Percentiles rank a stretch among this genome's conserved stretches.
These are phyloP conservation scores for Nematostella vectensis DNA, from an alignment of 92 coral and sea anemone genomes.

Conservation along the genomic window DNA sequence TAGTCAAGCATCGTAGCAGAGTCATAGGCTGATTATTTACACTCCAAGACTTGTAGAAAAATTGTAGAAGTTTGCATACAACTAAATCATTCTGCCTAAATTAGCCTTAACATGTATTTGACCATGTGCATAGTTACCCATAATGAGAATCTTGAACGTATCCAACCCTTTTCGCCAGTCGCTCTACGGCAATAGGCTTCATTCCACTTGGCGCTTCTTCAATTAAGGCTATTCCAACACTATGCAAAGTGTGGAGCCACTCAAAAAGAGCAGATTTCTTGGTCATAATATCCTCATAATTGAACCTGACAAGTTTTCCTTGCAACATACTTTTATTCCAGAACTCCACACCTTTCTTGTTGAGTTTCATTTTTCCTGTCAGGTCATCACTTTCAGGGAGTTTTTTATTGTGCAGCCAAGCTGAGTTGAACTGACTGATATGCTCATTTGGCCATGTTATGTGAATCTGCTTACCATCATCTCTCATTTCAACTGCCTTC, in stretches of 20 bases:
- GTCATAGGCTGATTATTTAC: no score
- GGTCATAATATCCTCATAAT: constrained; percentile 24
- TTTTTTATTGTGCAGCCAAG: constrained; percentile 44
- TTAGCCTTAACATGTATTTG: no score
- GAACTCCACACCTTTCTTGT: constrained; percentile 35
- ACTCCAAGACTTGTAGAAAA: no score
- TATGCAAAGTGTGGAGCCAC: constrained; percentile 51
- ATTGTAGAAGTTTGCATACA: no score
- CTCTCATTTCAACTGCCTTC: constrained; percentile 18
- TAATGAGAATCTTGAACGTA: constrained; percentile 52
- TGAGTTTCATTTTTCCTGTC: constrained; percentile 10
- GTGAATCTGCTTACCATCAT: constrained; percentile 30
- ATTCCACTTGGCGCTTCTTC: constrained; percentile 12
- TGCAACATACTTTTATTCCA: constrained; percentile 42
- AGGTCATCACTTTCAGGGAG: constrained; percentile 32
- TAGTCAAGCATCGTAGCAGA: no score
- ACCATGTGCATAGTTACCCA: no score
- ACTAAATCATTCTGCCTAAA: no score
- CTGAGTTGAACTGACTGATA: constrained; percentile 43
- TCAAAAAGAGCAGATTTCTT: constrained; percentile 39
- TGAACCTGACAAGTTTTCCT: constrained; percentile 36
- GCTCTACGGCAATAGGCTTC: constrained; percentile 13
- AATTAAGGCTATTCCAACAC: constrained; percentile 48
- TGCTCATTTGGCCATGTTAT: constrained; percentile 67
- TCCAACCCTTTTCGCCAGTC: constrained; percentile 45